Conservation (phyloP, 2,113 vertebrate species). For the Raphicerus campestris region DNA sequence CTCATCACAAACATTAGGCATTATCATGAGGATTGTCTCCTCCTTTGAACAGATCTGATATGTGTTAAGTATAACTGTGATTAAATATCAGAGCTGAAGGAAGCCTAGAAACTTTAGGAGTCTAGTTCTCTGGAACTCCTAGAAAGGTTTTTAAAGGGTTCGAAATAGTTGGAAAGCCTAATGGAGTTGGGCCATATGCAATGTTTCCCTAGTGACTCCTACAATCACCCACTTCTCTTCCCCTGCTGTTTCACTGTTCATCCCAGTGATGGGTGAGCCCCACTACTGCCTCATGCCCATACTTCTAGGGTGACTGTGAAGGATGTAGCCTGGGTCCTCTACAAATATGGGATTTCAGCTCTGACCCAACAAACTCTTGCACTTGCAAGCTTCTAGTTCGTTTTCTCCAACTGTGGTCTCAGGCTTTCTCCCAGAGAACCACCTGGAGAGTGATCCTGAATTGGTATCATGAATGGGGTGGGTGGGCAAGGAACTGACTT, state of each 20-base stretch:
- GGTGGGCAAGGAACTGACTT: not conserved
- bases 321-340: not conserved
- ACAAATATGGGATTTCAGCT: not conserved
- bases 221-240: fast-evolving
- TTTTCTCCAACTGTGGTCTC: not conserved
- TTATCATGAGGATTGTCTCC: not conserved
- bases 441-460: not conserved
- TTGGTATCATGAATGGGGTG: not conserved
- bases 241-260: not conserved
- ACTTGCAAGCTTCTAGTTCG: not conserved
- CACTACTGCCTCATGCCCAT: not conserved
- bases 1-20: not conserved
- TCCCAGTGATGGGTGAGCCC: not conserved
- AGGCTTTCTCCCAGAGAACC: not conserved
- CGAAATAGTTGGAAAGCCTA: not conserved
- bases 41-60: not conserved
- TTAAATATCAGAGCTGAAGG: constrained; percentile 4
- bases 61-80: not conserved
- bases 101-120: not conserved
- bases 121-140: not conserved
- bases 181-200: not conserved
- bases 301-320: not conserved
- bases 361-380: not conserved
- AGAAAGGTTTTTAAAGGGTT: not conserved
- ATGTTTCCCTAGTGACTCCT: not conserved